Conservation (phyloP, 2,113 vertebrate species). For the Carettochelys insculpta region DNA sequence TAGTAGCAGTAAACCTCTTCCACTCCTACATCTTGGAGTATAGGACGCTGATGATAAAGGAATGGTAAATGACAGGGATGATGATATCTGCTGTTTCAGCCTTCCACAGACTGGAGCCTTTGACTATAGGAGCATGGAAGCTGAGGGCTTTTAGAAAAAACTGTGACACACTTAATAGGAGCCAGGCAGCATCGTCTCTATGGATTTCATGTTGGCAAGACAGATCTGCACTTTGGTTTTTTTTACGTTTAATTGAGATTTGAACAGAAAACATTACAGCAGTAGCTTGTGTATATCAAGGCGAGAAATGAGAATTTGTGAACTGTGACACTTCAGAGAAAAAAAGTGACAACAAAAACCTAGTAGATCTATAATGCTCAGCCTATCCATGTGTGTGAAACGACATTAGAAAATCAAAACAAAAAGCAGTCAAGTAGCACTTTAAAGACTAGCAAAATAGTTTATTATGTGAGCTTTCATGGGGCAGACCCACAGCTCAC, state of each 20-base stretch:
- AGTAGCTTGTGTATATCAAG: not conserved
- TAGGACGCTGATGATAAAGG: too few relatives aligned
- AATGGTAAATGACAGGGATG: not conserved
- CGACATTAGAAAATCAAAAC: not conserved
- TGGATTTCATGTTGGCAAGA: not conserved
- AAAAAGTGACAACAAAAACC: not conserved
- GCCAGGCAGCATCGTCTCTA: not conserved
- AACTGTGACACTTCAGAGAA: not conserved
- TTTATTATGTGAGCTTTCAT: too few relatives aligned
- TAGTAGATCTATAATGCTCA: not conserved
- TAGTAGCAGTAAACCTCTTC: too few relatives aligned
- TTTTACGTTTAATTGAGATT: not conserved
- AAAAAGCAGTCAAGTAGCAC: too few relatives aligned
- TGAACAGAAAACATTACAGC: not conserved
- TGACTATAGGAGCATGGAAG: not conserved
- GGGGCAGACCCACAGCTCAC: too few relatives aligned
- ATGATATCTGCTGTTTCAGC: not conserved
- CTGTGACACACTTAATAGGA: not conserved
- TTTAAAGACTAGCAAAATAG: too few relatives aligned
- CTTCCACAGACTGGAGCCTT: constrained; percentile 6
- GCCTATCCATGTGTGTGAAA: not conserved
- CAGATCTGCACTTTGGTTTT: not conserved
- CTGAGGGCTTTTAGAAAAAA: not conserved
- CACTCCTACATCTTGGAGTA: too few relatives aligned
- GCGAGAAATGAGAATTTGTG: not conserved